Evolutionary conservation across 2,113 vertebrate genomes (phyloP).

Genomic region (Albula glossodonta): DNA sequence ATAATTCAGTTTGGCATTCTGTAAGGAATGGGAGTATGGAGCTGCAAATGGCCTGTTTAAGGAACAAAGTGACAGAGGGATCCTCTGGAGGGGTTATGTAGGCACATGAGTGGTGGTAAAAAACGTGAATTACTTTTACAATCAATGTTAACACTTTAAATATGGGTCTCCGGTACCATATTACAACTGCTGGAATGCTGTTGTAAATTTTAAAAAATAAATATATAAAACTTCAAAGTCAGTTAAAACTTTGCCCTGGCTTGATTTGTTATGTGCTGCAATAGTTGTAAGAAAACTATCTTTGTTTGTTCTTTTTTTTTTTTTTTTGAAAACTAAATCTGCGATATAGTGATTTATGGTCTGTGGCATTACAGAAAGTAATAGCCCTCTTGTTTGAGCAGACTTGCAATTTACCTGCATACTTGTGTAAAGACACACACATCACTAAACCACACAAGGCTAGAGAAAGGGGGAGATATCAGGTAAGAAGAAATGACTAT

Average conservation of each 20-base stretch:
- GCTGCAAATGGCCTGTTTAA: constrained; percentile 57
- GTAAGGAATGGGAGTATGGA: constrained; percentile 38
- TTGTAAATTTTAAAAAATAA: constrained; percentile 37
- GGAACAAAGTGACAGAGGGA: constrained; percentile 31
- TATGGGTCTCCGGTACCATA: constrained; percentile 45
- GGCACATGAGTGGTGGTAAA: constrained; percentile 16
- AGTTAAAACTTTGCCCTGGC: constrained; percentile 5
- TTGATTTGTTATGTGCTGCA: constrained; percentile 6
- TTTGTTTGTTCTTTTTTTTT: not conserved
- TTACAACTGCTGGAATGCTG: constrained; percentile 48
- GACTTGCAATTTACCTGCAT: not conserved
- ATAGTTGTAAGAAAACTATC: not conserved
- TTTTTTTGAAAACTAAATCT: not conserved
- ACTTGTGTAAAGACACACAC: not conserved
- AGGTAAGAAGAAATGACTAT: not conserved
- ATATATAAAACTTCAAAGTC: constrained; percentile 32
- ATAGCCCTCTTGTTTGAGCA: not conserved
- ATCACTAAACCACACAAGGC: not conserved
- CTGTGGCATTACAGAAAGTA: not conserved
- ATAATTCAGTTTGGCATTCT: constrained; percentile 33
- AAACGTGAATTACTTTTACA: constrained; percentile 46
- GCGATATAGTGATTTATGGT: not conserved
- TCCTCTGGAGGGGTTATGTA: constrained; percentile 33
- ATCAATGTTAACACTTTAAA: constrained; percentile 50
- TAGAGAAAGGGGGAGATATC: not conserved